Conservation (phyloP, 1,140 invertebrate species). For the Pararge aegeria region DNA sequence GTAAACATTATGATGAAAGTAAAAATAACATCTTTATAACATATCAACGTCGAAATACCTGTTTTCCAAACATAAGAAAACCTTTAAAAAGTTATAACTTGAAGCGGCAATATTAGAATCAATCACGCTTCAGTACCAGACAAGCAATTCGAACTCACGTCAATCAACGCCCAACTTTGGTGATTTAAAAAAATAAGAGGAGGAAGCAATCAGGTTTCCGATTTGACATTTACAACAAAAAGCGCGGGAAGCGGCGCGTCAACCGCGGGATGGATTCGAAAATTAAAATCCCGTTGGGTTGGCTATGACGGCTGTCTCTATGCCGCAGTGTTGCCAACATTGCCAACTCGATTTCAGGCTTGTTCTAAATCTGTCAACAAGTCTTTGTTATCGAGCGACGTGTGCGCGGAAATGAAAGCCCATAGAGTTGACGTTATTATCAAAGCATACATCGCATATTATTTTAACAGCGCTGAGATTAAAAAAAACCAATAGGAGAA, state of each 20-base stretch:
- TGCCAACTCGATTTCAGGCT: conserved; percentile 77
- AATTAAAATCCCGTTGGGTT: conserved; percentile 74
- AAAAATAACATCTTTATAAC: no score
- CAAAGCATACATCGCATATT: conserved; percentile 59
- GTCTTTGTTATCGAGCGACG: conserved; percentile 74
- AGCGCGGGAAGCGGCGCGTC: conserved; percentile 56
- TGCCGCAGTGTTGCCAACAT: conserved; percentile 54
- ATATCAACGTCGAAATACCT: no score
- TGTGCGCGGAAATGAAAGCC: conserved; percentile 75
- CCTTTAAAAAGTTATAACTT: conserved; percentile 50
- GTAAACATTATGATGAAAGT: no score
- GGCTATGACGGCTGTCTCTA: conserved; percentile 65
- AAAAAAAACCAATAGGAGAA: neutral
- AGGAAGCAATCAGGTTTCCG: conserved; percentile 65
- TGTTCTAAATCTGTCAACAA: conserved; percentile 78
- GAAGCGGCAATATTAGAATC: conserved; percentile 49
- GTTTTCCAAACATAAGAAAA: conserved; percentile 22
- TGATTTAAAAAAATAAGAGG: conserved; percentile 61
- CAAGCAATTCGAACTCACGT: conserved; percentile 49
- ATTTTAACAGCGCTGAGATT: conserved; percentile 36
- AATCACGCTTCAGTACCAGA: conserved; percentile 56
- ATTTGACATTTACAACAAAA: conserved; percentile 68
- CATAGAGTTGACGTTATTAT: conserved; percentile 70
- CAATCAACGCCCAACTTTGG: conserved; percentile 61
- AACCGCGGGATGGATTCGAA: conserved; percentile 70